Evolutionary conservation across 2,888 invertebrate genomes (phyloP).

Genomic region (Litoditis marina): DNA sequence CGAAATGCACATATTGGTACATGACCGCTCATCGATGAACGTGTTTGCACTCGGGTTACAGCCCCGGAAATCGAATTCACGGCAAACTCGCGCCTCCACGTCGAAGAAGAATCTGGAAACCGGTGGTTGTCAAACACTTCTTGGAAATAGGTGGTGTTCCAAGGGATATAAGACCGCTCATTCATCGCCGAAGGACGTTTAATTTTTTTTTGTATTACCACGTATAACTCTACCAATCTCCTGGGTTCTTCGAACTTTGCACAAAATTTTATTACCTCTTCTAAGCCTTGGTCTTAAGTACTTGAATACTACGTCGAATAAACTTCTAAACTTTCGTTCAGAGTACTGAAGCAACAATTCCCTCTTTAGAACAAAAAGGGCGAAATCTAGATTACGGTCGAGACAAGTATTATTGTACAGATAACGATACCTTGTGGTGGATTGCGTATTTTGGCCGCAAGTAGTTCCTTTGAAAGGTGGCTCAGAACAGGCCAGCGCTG

Average conservation of each 20-base stretch:
- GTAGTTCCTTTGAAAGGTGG: conserved; percentile 18
- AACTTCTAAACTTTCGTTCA: too few species aligned
- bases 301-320: too few species aligned
- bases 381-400: too few species aligned
- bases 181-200: neutral
- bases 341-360: too few species aligned
- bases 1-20: too few species aligned
- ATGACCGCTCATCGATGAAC: conserved; percentile 28
- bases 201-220: neutral
- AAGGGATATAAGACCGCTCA: neutral
- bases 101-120: conserved; percentile 36
- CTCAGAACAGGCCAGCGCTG: conserved; percentile 21
- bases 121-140: neutral
- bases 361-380: too few species aligned
- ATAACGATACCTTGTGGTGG: neutral
- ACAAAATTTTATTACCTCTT: too few species aligned
- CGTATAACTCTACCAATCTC: neutral
- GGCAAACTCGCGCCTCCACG: conserved; percentile 27
- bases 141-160: neutral
- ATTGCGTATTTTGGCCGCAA: conserved; percentile 6
- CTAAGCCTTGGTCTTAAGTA: too few species aligned
- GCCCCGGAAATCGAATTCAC: conserved; percentile 27
- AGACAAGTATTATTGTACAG: too few species aligned
- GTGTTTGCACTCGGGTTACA: conserved; percentile 36
- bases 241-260: too few species aligned